Evolutionary conservation across 2,113 vertebrate genomes (phyloP), one percentile per base, ranked within the genome.

Genomic region (Hystrix brachyura): DNA sequence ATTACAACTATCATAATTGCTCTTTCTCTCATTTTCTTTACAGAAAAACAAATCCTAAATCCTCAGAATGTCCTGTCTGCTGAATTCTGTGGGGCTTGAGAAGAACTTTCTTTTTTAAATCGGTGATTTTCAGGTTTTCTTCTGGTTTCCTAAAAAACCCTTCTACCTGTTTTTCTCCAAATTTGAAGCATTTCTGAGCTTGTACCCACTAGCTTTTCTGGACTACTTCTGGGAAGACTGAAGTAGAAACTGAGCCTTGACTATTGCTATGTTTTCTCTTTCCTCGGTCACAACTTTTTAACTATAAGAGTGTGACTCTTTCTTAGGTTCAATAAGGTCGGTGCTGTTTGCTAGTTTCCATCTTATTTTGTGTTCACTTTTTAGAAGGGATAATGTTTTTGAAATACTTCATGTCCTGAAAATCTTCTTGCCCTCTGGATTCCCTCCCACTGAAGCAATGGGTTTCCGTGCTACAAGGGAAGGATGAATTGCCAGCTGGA

Each of bases 371-470:
- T 64, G 5, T 84, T 90, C 46, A 55, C 60, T 96, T 94, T 95
- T 84, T 51, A n/a, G 32, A 64, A 80, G 0, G 51, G 59, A 83
- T 79, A 87, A 92, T 87, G 57, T 23, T 83, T 87, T 83, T 83
- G 19, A 64, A 94, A 90, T 90, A 96, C 60, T 74, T 97, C 21
- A 34, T 43, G 7, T 91, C 87, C 53, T 91, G 51, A 78, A 96
- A 93, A 86, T 89, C 48, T 46, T 88, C 71, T 83, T 94, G 69
- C 57, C 62, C 74, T 93, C 82, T 96, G 80, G 46, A 62, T 94
- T 92, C 29, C 19, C 27, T 94, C n/a, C 79, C 10, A 46, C 57
- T 90, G 69, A 94, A 92, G 85, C 88, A 82, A 59, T 90, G 62
- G 7, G 25, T 65, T 94, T 95, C 65, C 38, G 3, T 46, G 67